Base-by-base conservation (phyloP, 2,113 vertebrate genomes). In the Ovibos moschatus region DNA sequence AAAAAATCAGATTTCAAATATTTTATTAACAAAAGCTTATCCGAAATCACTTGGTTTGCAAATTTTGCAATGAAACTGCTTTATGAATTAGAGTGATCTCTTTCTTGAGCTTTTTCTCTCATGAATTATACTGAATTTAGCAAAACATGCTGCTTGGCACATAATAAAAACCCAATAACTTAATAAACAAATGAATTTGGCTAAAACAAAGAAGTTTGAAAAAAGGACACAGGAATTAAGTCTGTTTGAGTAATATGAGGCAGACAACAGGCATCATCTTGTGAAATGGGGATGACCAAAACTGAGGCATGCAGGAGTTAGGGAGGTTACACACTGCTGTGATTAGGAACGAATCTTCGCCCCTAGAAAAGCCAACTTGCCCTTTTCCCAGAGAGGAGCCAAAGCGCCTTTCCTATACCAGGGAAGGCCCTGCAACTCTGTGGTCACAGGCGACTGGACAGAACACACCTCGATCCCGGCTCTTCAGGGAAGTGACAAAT, bases 21-120 rank as follows among this genome's bases (percentile, higher is more conserved):
- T 98, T 98, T 98, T 97, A 98, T 98, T 90, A 98, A 97, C 89
- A 62, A 11, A 87, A 94, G 89, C 82, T 98, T 98, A 97, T 97
- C 96, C 43, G 5, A 95, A 98, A 98, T 95, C 76, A 97, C 78
- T 96, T 98, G 97, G 91, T 97, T 98, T 98, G 79, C 1, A 85
- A 97, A 97, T 87, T 96, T 98, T 76, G 30, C 94, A 91, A 96
- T 97, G 94, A 96, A 92, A 98, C 76, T 97, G n/a, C 67, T 97
- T 97, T 94, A 97, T 94, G 96, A 97, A 98, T 98, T 28, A 95
- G 45, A 95, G 45, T 78, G 96, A 98, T 97, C 81, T 98, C 96
- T 98, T 98, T 98, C n/a, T 45, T 90, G 81, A 96, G 11, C 7
- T 64, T 92, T 81, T 97, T 96, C 19, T 62, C 19, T 89, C 23